Evolutionary conservation across 2,888 invertebrate genomes (phyloP), one percentile per base, ranked within the genome.

Genomic region (Orthonychiurus folsomi): DNA sequence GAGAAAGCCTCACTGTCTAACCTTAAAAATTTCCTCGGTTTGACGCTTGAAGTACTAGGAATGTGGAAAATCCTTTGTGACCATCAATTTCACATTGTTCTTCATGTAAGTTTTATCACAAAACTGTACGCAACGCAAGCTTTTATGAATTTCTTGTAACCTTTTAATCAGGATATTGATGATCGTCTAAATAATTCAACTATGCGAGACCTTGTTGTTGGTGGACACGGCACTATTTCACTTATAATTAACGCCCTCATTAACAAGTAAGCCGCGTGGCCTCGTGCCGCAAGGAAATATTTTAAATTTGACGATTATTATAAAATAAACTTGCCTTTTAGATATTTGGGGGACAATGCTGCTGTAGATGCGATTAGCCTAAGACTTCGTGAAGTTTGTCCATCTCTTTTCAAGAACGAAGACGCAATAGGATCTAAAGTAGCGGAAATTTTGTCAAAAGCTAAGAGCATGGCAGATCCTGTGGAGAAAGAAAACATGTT

Each of bases 361-460:
- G 91, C 92, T 1, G 92, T 95, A 1, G 92, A 93, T 76, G 86
- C 90, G 1, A 91, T 99, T 66, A 95, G 93, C 65, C 81, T 84
- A 25, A 88, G 88, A 75, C 79, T 99, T 61, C 82, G 95, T 56
- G 88, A 93, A 73, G 83, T 92, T 1, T 99, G 97, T 75, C 97
- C 99, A 0, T 88, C 88, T 72, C 81, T 99, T 26, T 99, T 95
- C 76, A 86, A 89, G 68, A 86, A 86, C 73, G 96, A 97, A 80
- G 97, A 99, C 78, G 96, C 95, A 2, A 89, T 92, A 15, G 93
- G 92, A 73, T 92, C 95, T 1, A 95, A 95, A 81, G 93, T 91
- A 77, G 75, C 71, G 62, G 71, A 70, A 63, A 72, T 72, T 24
- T 55, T 73, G 15, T 62, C 69, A 1, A 71, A 71, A 66, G 69